Conservation (phyloP, 37 sponge, comb jelly and placozoan genomes). For the Ianthella basta region DNA sequence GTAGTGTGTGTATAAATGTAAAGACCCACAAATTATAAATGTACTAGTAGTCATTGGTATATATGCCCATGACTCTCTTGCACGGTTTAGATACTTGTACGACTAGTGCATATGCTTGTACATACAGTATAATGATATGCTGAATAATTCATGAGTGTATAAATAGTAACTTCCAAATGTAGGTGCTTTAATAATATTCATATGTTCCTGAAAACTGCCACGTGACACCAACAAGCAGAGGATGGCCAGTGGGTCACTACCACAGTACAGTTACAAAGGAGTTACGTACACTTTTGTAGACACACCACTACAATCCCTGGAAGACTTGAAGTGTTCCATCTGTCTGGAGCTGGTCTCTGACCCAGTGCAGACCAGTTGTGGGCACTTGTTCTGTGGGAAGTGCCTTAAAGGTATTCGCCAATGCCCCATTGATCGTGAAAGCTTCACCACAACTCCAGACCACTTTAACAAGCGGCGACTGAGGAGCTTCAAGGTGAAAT, state of each 20-base stretch:
- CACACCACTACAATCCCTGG: not conserved
- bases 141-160: no score
- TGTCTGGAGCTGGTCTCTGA: conserved; percentile 7
- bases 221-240: not conserved
- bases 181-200: no score
- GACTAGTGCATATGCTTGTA: no score
- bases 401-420: not conserved
- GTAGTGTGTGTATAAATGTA: not conserved
- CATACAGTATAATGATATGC: conserved; percentile 19
- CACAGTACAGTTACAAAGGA: conserved; percentile 7
- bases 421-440: not conserved
- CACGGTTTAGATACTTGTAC: no score
- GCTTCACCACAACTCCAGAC: conserved; percentile 45
- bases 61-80: no score
- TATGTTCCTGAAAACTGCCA: not conserved
- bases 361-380: conserved; percentile 22
- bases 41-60: no score
- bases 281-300: not conserved
- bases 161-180: no score
- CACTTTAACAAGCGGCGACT: conserved; percentile 28
- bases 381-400: conserved; percentile 8
- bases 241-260: not conserved
- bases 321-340: conserved; percentile 14
- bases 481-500: conserved; percentile 31
- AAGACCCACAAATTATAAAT: conserved; percentile 17